These are phyloP conservation scores for Phocoena sinus DNA, from an alignment of 2,113 vertebrate genomes.

Conservation along the genomic window DNA sequence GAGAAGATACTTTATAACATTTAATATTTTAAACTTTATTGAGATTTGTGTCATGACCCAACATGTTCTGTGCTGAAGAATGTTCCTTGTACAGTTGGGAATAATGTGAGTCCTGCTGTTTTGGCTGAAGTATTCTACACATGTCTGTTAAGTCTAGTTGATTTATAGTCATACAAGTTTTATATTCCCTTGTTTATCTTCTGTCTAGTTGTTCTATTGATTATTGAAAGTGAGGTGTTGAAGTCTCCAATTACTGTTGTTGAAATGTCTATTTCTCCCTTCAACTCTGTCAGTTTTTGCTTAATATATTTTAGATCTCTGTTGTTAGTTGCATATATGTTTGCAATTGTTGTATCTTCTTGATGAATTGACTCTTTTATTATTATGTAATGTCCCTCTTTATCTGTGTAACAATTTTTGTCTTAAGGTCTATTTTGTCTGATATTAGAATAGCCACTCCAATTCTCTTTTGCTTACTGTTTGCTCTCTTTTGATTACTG, in stretches of 20 bases:
- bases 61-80: background rate
- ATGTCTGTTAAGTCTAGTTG: background rate
- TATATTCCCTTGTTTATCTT: background rate
- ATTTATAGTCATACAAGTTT: background rate
- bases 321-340: background rate
- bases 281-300: background rate
- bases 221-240: background rate
- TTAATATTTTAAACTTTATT: background rate
- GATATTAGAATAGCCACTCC: background rate
- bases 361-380: background rate
- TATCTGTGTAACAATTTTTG: background rate
- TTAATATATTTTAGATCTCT: background rate
- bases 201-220: background rate
- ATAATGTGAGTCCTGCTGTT: background rate
- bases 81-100: background rate
- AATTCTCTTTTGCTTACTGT: background rate
- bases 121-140: background rate
- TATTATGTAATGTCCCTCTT: background rate
- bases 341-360: background rate
- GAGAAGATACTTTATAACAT: background rate
- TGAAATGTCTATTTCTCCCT: background rate
- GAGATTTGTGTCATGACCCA: background rate
- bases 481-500: background rate
- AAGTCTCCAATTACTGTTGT: background rate
- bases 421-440: background rate